Evolutionary conservation across 1,140 invertebrate species (phyloP).

Genomic region (Notospermus geniculatus): DNA sequence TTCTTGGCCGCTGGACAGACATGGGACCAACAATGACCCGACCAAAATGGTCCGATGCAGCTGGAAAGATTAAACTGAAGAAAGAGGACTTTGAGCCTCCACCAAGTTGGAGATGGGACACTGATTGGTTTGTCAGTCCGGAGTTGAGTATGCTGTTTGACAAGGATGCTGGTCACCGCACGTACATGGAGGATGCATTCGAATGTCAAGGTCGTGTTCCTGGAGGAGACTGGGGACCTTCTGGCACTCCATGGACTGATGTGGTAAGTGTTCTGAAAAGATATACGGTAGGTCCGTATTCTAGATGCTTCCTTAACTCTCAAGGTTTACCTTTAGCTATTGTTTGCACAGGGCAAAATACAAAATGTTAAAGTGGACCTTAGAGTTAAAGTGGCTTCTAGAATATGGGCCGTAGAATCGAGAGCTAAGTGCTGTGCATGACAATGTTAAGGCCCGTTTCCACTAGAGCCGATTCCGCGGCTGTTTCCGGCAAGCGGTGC

Average conservation of each 20-base stretch:
- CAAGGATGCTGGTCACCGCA: slow-evolving; percentile 56
- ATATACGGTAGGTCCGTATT: too few species aligned
- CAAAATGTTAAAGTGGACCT: too few species aligned
- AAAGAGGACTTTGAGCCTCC: slow-evolving; percentile 56
- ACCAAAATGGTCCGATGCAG: slow-evolving; percentile 57
- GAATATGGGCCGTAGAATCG: too few species aligned
- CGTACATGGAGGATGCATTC: slow-evolving; percentile 58
- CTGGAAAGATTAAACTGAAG: slow-evolving; percentile 54
- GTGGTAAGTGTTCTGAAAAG: too few species aligned
- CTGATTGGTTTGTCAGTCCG: slow-evolving; percentile 59
- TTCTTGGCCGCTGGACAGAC: slow-evolving; percentile 55
- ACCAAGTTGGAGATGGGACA: slow-evolving; percentile 58
- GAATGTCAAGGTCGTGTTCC: slow-evolving; percentile 57
- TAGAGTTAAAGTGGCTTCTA: too few species aligned
- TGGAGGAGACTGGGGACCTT: slow-evolving; percentile 51
- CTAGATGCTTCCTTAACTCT: too few species aligned
- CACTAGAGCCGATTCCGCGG: too few species aligned
- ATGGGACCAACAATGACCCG: slow-evolving; percentile 56
- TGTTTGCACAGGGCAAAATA: too few species aligned
- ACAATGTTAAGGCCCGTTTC: too few species aligned
- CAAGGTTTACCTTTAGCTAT: too few species aligned
- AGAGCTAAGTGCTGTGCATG: too few species aligned
- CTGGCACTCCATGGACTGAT: slow-evolving; percentile 54
- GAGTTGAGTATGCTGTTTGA: slow-evolving; percentile 57
- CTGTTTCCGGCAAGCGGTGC: too few species aligned